A percentile compares a stretch with the other conserved stretches of the same genome.
Conservation (phyloP, 37 sponge, comb jelly and placozoan genomes). For the Theonella swinhoei region DNA sequence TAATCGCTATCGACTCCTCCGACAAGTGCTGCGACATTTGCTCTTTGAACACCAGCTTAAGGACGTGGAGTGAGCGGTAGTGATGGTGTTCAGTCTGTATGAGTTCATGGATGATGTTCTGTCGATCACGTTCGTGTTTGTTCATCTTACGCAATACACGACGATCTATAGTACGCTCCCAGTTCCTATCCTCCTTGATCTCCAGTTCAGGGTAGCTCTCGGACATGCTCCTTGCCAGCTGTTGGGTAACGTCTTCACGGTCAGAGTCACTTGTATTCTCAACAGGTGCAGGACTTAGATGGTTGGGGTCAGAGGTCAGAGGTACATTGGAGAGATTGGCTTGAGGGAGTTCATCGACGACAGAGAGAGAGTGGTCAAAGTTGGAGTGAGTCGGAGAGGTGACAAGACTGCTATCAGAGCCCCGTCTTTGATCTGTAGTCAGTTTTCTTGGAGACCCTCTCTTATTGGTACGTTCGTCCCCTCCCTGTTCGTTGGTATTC, state of each 20-base stretch:
- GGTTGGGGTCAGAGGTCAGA: not conserved
- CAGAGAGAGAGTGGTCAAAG: slow-evolving; percentile 1
- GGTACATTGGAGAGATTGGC: not conserved
- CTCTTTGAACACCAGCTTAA: slow-evolving; percentile 55
- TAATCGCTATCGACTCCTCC: slow-evolving; percentile 29
- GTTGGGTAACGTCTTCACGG: slow-evolving; percentile 6
- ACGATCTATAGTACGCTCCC: slow-evolving; percentile 63
- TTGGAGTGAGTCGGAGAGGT: not conserved
- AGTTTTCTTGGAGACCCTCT: not conserved
- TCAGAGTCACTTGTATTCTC: slow-evolving; percentile 20
- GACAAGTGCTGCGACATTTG: slow-evolving; percentile 19
- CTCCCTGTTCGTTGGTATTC: not conserved
- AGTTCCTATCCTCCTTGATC: slow-evolving; percentile 33
- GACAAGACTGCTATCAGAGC: not conserved
- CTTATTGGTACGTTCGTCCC: not conserved
- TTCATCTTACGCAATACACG: slow-evolving; percentile 41
- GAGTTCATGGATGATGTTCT: slow-evolving; percentile 71
- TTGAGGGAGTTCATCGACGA: not conserved
- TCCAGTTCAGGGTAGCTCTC: slow-evolving; percentile 35
- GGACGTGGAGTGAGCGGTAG: slow-evolving; percentile 44
- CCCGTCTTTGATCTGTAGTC: not conserved
- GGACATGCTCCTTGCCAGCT: not conserved
- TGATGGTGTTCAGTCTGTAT: slow-evolving; percentile 64
- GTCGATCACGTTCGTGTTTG: slow-evolving; percentile 66
- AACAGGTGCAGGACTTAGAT: not conserved